These are phyloP conservation scores for Passer domesticus DNA, from an alignment of 2,113 vertebrate genomes.

Conservation along the genomic window DNA sequence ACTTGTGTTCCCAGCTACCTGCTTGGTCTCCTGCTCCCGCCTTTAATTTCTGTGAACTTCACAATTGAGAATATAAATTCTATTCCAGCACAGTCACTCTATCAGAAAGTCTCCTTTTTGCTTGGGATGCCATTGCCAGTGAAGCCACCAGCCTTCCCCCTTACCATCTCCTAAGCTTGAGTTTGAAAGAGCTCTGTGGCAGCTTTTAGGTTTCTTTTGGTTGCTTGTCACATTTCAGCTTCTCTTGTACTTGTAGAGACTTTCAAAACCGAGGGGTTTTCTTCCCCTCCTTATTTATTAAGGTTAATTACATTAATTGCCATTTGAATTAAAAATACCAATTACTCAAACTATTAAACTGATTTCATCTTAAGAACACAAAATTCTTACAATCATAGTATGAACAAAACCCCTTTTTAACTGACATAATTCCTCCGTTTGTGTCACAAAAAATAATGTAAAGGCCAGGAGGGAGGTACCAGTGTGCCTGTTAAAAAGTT, in stretches of 20 bases:
- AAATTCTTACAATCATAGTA: background rate
- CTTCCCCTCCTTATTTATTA: background rate
- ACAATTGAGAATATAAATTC: background rate
- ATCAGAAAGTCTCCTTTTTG: background rate
- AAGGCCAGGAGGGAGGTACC: rapidly evolving
- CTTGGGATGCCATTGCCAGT: background rate
- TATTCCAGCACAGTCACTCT: background rate
- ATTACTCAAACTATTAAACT: background rate
- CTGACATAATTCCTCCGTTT: background rate
- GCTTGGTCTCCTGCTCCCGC: background rate
- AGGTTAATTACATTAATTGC: background rate
- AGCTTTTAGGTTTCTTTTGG: background rate
- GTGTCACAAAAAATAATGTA: background rate
- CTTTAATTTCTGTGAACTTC: background rate
- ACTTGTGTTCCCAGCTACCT: background rate
- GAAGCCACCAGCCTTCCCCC: background rate
- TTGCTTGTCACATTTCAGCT: background rate
- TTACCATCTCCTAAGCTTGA: background rate
- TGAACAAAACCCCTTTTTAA: background rate
- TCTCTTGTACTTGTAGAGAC: background rate
- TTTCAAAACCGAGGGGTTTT: background rate
- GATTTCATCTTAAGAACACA: background rate
- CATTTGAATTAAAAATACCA: background rate
- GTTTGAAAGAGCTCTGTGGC: background rate
- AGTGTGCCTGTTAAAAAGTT: background rate